A percentile compares a stretch with the other conserved stretches of the same genome.
These are phyloP conservation scores for Lutraria rhynchaena DNA, from an alignment of 1,140 invertebrate genomes.

Conservation along the genomic window DNA sequence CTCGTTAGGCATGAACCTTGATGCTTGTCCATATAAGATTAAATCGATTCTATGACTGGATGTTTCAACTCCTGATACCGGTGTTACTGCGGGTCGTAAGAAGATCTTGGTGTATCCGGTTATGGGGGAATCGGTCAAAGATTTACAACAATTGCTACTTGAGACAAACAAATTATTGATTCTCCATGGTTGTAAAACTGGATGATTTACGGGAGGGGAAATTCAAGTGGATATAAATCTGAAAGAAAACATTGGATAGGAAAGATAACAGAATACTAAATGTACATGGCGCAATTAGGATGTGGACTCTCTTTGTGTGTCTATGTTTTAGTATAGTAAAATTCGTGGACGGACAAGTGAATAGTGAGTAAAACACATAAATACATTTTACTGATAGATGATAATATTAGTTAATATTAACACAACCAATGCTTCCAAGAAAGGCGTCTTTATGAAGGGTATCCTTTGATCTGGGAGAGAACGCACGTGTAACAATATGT, in stretches of 20 bases:
- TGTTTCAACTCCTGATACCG: no score
- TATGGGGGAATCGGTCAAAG: no score
- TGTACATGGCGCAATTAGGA: conserved; percentile 7
- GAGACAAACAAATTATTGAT: conserved; percentile 20
- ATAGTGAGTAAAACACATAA: neutral
- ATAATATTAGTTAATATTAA: conserved; percentile 1
- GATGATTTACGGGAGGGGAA: neutral
- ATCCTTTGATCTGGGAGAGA: no score
- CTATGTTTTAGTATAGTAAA: conserved; percentile 1
- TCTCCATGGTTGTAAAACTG: neutral
- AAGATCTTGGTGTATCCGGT: no score
- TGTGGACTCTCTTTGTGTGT: neutral
- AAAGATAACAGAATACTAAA: neutral
- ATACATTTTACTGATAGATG: neutral
- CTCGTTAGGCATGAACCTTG: no score
- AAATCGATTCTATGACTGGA: no score
- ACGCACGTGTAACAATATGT: no score
- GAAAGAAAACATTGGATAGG: neutral
- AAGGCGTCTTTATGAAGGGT: no score
- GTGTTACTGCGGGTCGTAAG: no score
- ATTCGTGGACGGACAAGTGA: neutral
- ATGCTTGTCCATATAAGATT: no score
- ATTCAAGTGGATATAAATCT: conserved; percentile 20
- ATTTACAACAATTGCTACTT: no score
- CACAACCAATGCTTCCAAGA: no score